A percentile compares a stretch with the other conserved stretches of the same genome.
Conservation (phyloP, 2,888 invertebrate genomes). For the Folsomia candida region DNA sequence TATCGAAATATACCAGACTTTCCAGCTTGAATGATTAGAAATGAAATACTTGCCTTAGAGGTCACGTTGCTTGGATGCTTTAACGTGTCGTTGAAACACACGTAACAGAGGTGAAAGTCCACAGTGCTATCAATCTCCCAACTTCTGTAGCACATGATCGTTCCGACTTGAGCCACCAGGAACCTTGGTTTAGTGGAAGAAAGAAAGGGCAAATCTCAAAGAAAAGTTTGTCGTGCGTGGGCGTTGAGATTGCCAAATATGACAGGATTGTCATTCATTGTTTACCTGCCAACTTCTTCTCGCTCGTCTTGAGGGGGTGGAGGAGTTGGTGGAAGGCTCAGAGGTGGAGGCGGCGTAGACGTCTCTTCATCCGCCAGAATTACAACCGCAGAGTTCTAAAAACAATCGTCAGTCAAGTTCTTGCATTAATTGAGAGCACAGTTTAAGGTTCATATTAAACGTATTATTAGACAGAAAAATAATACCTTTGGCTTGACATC, state of each 20-base stretch:
- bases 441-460: no score
- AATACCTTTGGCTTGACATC: no score
- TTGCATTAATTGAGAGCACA: no score
- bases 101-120: slow-evolving; percentile 31
- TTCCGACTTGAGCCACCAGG: slow-evolving; percentile 30
- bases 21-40: no score
- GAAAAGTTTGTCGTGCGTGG: neutral
- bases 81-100: slow-evolving; percentile 31
- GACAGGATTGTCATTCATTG: neutral
- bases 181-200: slow-evolving; percentile 16
- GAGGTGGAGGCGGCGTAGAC: no score
- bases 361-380: no score
- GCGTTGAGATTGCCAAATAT: neutral
- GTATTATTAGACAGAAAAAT: no score
- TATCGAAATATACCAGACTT: neutral
- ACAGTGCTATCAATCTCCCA: slow-evolving; percentile 27
- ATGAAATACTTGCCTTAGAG: neutral
- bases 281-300: neutral
- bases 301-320: neutral
- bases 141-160: slow-evolving; percentile 33
- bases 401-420: no score
- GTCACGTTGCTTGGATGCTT: neutral
- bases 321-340: slow-evolving; percentile 5
- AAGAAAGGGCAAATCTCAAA: neutral
- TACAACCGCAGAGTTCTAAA: no score